These are phyloP conservation scores for Radopholus similis DNA, from an alignment of 1,140 invertebrate genomes.

Conservation along the genomic window DNA sequence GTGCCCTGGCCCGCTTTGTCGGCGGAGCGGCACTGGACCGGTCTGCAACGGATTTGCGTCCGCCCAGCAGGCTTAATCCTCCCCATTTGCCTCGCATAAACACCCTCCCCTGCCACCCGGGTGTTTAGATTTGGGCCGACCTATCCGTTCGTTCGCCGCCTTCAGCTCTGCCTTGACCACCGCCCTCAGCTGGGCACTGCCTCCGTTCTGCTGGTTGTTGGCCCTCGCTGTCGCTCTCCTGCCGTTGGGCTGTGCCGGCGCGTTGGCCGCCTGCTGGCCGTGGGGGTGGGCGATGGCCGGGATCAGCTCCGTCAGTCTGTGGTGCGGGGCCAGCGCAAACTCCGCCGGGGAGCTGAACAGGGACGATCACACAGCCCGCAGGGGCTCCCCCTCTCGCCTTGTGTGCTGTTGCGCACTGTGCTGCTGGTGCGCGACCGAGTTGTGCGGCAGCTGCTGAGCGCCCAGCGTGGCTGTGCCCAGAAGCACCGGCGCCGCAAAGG, in stretches of 20 bases:
- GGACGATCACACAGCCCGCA: neutral
- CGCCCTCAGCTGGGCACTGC: neutral
- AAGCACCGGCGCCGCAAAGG: too few relatives aligned
- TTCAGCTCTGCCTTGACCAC: neutral
- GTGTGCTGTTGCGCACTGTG: neutral
- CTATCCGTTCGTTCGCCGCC: neutral
- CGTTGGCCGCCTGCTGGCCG: neutral
- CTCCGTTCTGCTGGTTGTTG: too few relatives aligned
- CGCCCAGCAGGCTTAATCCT: neutral
- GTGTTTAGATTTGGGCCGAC: too few relatives aligned
- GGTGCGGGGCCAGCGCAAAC: neutral
- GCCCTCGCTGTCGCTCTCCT: too few relatives aligned
- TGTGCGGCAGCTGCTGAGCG: neutral
- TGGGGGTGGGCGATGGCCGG: neutral
- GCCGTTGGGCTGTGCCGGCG: too few relatives aligned
- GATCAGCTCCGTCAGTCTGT: conserved; percentile 3
- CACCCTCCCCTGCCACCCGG: neutral
- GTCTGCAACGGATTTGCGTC: neutral
- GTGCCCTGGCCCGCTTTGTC: neutral
- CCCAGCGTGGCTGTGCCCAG: too few relatives aligned
- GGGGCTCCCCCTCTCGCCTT: neutral
- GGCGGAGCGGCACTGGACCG: neutral
- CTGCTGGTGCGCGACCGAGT: neutral
- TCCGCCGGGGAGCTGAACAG: conserved; percentile 11
- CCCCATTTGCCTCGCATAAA: neutral